Conservation (phyloP, 1,140 invertebrate species). For the silkworm (Bombyx mori) region DNA sequence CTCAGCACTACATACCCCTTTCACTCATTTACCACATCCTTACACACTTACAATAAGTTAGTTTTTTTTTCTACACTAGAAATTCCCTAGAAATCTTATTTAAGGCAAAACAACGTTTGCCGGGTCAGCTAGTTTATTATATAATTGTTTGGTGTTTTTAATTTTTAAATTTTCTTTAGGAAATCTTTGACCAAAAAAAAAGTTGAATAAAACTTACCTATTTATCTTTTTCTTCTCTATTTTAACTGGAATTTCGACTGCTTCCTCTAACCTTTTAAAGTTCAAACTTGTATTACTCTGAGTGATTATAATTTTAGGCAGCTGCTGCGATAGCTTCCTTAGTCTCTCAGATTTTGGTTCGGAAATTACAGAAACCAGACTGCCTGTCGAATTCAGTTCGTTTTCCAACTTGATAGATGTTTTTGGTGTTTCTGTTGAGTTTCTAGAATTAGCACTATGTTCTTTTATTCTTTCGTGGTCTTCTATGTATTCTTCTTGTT, state of each 20-base stretch:
- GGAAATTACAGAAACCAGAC: conserved; percentile 25
- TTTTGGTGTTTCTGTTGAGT: not conserved
- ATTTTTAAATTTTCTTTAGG: too few relatives aligned
- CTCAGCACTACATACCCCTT: too few relatives aligned
- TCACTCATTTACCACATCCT: too few relatives aligned
- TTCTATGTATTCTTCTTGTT: conserved; percentile 9
- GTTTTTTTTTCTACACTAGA: too few relatives aligned
- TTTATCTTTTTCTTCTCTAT: not conserved
- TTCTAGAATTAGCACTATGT: not conserved
- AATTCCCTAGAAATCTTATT: too few relatives aligned
- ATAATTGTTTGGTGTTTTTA: too few relatives aligned
- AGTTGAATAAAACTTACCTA: conserved; percentile 1
- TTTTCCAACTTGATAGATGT: conserved; percentile 30
- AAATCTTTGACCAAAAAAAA: too few relatives aligned
- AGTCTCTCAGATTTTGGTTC: conserved; percentile 44
- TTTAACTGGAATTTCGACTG: not conserved
- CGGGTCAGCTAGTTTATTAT: too few relatives aligned
- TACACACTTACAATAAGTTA: too few relatives aligned
- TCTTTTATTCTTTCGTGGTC: conserved; percentile 40
- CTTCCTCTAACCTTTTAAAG: conserved; percentile 11
- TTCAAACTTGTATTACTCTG: conserved; percentile 48
- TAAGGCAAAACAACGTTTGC: too few relatives aligned
- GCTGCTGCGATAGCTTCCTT: conserved; percentile 43
- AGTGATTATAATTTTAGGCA: conserved; percentile 60
- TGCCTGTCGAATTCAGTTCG: conserved; percentile 32